phyloP scores from a whole-genome alignment of 2,113 vertebrate genomes.

The Ammospiza nelsoni region DNA sequence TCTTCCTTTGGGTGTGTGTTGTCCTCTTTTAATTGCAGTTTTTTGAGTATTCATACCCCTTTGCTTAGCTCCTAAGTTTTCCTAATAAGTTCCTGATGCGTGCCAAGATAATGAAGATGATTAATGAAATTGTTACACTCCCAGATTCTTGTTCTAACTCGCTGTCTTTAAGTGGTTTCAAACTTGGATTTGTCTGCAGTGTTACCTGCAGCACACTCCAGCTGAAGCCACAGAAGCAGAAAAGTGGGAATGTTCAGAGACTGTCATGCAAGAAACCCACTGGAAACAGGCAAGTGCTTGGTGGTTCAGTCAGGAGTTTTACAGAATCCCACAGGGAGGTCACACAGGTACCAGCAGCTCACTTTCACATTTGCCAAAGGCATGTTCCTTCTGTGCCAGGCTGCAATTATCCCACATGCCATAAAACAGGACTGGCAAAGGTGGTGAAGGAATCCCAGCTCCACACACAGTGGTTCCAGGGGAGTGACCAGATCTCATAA shows the following conservation, averaged over 20 bases:
- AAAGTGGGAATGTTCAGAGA: not conserved
- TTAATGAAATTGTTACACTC: constrained; percentile 62
- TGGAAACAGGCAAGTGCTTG: not conserved
- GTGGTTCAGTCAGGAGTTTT: not conserved
- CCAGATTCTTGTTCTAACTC: constrained; percentile 54
- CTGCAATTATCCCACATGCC: constrained; percentile 23
- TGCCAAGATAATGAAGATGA: constrained; percentile 53
- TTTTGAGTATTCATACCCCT: constrained; percentile 13
- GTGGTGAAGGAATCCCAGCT: not conserved
- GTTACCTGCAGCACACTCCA: constrained; percentile 11
- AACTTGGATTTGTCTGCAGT: not conserved
- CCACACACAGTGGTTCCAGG: not conserved
- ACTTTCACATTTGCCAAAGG: not conserved
- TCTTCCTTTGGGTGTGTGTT: constrained; percentile 49
- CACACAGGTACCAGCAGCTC: not conserved
- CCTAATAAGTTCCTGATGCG: constrained; percentile 60
- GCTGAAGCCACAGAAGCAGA: not conserved
- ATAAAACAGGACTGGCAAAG: not conserved
- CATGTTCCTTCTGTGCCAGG: not conserved
- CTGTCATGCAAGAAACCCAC: not conserved
- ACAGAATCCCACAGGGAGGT: not conserved
- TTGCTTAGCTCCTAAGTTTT: constrained; percentile 48
- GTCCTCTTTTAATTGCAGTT: constrained; percentile 34
- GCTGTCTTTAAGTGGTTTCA: constrained; percentile 31
- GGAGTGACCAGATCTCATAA: not conserved